Percentiles rank a stretch among this genome's conserved stretches.
Evolutionary conservation across 2,113 vertebrate genomes (phyloP).

Genomic region (Poecilia latipinna): DNA sequence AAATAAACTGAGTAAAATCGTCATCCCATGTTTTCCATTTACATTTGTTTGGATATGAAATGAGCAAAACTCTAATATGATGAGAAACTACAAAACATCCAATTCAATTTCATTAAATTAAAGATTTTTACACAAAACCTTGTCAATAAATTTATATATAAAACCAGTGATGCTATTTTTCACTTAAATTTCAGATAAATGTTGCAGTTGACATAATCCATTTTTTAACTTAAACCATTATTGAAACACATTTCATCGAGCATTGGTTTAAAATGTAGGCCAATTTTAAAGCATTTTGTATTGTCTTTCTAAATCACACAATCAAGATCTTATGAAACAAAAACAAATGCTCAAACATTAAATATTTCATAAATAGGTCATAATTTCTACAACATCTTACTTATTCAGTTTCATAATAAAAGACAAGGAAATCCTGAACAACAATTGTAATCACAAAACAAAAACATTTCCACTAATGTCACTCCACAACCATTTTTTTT

Average conservation of each 20-base stretch:
- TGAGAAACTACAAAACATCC: not conserved
- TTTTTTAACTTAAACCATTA: not conserved
- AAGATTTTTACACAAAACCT: not conserved
- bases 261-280: not conserved
- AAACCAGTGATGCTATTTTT: not conserved
- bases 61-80: no score
- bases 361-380: no score
- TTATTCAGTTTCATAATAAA: not conserved
- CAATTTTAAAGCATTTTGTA: not conserved
- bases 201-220: not conserved
- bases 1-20: no score
- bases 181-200: not conserved
- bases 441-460: not conserved
- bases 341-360: no score
- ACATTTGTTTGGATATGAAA: no score
- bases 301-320: no score
- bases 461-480: not conserved
- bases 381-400: not conserved
- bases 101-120: not conserved
- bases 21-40: no score
- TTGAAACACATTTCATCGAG: no score
- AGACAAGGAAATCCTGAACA: not conserved
- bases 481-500: not conserved
- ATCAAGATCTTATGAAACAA: no score
- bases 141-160: not conserved